Base-by-base conservation (phyloP, 2,797 vertebrate genomes). In the Neopelma chrysocephalum region DNA sequence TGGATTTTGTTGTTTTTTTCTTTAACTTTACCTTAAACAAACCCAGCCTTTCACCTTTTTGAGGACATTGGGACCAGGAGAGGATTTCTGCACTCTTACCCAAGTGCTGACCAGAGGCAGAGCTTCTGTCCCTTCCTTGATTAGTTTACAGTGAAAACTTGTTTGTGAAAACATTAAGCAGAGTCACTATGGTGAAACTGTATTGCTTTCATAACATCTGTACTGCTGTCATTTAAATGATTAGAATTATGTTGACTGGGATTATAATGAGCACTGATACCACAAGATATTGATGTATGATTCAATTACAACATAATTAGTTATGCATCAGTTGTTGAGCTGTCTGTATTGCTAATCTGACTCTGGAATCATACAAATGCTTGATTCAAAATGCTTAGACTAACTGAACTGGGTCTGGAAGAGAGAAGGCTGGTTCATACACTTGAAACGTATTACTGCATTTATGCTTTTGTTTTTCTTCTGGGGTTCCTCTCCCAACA, bases 21-120 rank as follows among this genome's bases (percentile, higher is more conserved):
- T 68, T n/a, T 11, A 45, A 61, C 27, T 89, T 92, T 73, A 91
- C 61, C 87, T 90, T 23, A 84, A 87, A 88, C 70, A 58, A 93
- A 87, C 40, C 11, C 43, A 50, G 50, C 6, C 8, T 58, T 93
- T 94, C 34, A 7, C 43, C 36, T 91, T 80, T n/a, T 51, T 2
- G 1, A 83, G 54, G 25, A 53, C 4, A 2, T 15, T 18, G 2
- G 17, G 32, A 3, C 22, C 4, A 13, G 80, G 29, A 70, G 48
- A 20, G 29, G 4, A 62, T 75, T 94, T 83, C 56, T 51, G 34
- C 9, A 22, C 9, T 31, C 51, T 62, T 11, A 27, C 6, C n/a
- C 1, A 0, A 34, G 5, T 12, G 26, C 40, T 1, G 1, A 26
- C 2, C 45, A 34, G 26, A 12, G 10, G 15, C 45, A 40, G 32